Conservation (phyloP, 2,888 invertebrate species). For the Chrysina gloriosa region DNA sequence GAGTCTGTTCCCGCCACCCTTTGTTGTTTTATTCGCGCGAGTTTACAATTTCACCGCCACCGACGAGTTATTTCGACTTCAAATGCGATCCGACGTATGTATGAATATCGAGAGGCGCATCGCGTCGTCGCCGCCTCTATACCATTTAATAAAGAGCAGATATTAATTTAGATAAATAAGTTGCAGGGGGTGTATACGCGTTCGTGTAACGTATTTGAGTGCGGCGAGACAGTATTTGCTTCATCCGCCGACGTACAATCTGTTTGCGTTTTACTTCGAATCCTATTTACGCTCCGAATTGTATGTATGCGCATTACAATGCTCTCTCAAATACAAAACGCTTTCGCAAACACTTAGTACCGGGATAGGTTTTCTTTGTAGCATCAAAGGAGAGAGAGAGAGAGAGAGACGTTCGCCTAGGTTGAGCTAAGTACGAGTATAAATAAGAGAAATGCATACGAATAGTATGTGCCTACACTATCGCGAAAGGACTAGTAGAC, state of each 20-base stretch:
- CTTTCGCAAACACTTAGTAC: not conserved
- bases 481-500: too few species aligned
- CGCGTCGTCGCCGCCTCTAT: not conserved
- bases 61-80: not conserved
- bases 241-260: not conserved
- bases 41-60: not conserved
- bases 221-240: not conserved
- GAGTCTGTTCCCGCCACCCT: too few species aligned
- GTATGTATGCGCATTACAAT: constrained; percentile 7
- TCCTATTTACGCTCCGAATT: constrained; percentile 7
- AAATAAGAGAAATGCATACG: not conserved
- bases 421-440: not conserved
- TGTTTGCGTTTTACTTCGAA: not conserved
- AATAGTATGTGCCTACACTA: too few species aligned
- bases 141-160: constrained; percentile 14
- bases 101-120: not conserved
- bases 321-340: not conserved
- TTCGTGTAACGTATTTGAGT: not conserved
- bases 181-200: not conserved
- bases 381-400: too few species aligned
- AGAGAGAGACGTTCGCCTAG: not conserved
- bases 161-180: constrained; percentile 29
- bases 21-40: too few species aligned
- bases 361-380: not conserved
- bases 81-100: not conserved